Conservation (phyloP, 2,797 vertebrate genomes). For the Periophthalmus magnuspinnatus region DNA sequence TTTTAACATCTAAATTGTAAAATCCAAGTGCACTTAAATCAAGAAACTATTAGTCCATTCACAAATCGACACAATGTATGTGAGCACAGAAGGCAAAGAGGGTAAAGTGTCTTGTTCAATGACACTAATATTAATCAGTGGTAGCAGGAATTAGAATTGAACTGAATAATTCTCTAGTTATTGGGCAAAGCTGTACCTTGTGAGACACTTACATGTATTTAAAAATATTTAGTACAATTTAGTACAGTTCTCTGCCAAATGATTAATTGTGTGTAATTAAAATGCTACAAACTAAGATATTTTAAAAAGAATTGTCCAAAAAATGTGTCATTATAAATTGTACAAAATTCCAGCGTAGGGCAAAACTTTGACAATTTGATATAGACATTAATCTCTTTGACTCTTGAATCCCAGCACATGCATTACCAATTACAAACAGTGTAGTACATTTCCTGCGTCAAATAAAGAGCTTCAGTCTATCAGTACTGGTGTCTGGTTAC, state of each 20-base stretch:
- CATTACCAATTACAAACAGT: slow-evolving; percentile 55
- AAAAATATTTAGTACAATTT: not conserved
- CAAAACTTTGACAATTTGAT: not conserved
- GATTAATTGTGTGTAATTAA: not conserved
- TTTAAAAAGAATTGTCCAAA: not conserved
- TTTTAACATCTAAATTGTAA: not conserved
- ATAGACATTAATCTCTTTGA: slow-evolving; percentile 26
- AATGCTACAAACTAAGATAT: not conserved
- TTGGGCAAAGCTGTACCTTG: not conserved
- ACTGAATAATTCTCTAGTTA: no score
- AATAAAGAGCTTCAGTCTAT: slow-evolving; percentile 51
- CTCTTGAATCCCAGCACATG: slow-evolving; percentile 54
- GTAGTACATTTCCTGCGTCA: slow-evolving; percentile 39
- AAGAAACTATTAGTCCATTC: no score
- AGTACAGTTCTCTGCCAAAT: not conserved
- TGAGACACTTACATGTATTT: not conserved
- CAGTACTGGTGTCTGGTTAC: slow-evolving; percentile 51
- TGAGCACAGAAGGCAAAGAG: no score
- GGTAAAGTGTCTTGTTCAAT: no score
- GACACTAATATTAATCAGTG: not conserved
- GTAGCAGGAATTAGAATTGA: no score
- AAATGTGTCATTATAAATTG: no score
- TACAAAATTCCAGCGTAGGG: no score
- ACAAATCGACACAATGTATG: no score
- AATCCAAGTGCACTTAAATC: no score